Evolutionary conservation across 2,888 invertebrate genomes (phyloP).

Genomic region (Drosophila acutilabella): DNA sequence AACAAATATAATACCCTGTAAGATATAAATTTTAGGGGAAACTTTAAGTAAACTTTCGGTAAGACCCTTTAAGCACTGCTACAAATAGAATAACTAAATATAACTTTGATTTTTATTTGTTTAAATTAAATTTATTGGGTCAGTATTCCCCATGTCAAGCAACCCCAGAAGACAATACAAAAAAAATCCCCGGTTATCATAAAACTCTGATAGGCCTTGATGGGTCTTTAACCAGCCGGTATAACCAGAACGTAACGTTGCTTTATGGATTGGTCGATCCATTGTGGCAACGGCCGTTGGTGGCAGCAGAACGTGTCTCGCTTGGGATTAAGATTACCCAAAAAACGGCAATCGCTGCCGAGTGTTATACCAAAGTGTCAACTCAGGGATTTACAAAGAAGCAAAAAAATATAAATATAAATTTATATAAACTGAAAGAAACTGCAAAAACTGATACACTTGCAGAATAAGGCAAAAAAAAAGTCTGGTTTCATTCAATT

Average conservation of each 20-base stretch:
- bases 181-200: conserved; percentile 18
- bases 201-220: conserved; percentile 13
- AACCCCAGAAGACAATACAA: conserved; percentile 10
- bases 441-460: conserved; percentile 7
- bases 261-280: conserved; percentile 27
- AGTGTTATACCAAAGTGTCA: conserved; percentile 59
- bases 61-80: neutral
- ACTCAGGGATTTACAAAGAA: conserved; percentile 58
- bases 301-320: conserved; percentile 40
- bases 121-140: neutral
- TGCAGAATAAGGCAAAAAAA: conserved; percentile 9
- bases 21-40: neutral
- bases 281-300: conserved; percentile 37
- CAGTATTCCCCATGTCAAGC: neutral
- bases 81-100: no score
- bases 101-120: neutral
- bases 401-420: conserved; percentile 11
- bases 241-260: conserved; percentile 22
- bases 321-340: conserved; percentile 51
- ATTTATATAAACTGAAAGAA: conserved; percentile 16
- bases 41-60: conserved; percentile 9
- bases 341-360: conserved; percentile 31
- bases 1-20: conserved; percentile 35
- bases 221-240: conserved; percentile 8
- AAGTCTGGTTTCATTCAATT: conserved; percentile 48